These are phyloP conservation scores for Metopolophium dirhodum DNA, from an alignment of 1,140 invertebrate species.

Conservation along the genomic window DNA sequence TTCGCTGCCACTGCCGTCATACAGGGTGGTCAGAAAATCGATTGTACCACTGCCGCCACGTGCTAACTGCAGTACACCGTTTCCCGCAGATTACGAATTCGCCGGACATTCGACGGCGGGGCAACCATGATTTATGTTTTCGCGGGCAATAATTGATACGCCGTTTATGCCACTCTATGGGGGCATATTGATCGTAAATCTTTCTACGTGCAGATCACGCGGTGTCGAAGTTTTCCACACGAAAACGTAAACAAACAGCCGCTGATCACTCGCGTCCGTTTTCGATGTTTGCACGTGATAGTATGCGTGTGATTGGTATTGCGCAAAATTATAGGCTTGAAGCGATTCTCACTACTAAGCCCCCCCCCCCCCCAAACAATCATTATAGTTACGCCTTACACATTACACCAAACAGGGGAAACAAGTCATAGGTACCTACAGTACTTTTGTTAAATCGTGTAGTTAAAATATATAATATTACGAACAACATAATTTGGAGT, in stretches of 20 bases:
- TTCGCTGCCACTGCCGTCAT: not conserved
- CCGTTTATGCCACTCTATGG: too few relatives aligned
- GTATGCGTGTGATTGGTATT: not conserved
- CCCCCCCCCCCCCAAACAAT: not conserved
- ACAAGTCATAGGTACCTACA: not conserved
- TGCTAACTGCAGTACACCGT: not conserved
- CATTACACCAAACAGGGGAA: not conserved
- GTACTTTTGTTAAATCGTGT: not conserved
- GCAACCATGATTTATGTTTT: not conserved
- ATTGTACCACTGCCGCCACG: not conserved
- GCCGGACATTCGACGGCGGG: not conserved
- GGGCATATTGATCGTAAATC: not conserved
- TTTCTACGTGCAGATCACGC: not conserved
- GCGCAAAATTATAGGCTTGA: not conserved
- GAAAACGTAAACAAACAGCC: not conserved
- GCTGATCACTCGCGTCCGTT: too few relatives aligned
- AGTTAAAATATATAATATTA: not conserved
- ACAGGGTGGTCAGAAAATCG: slow-evolving; percentile 13
- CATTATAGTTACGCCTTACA: not conserved
- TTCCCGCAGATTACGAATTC: not conserved
- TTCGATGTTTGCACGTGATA: too few relatives aligned
- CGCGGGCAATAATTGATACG: not conserved
- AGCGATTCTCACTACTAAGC: not conserved
- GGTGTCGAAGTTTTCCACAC: not conserved
- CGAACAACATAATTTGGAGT: not conserved